Percentiles rank a stretch among this genome's conserved stretches.
phyloP scores from a whole-genome alignment of 2,888 invertebrate genomes.

The Tricholauxania praeusta region DNA sequence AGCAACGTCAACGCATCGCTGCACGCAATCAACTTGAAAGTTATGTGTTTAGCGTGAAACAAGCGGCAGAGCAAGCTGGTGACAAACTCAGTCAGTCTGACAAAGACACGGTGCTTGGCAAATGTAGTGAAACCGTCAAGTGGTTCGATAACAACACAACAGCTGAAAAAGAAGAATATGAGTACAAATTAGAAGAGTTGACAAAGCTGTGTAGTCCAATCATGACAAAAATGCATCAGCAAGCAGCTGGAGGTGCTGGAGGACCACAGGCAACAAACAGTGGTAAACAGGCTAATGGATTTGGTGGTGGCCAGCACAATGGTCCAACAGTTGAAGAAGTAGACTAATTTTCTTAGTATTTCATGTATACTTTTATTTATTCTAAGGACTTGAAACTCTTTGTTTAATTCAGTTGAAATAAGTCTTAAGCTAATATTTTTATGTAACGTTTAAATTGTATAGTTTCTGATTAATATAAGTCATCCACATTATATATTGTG shows the following conservation, averaged over 20 bases:
- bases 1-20: constrained; percentile 77
- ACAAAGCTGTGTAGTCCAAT: constrained; percentile 66
- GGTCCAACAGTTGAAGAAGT: constrained; percentile 64
- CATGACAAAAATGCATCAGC: constrained; percentile 69
- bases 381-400: neutral
- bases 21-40: constrained; percentile 80
- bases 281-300: constrained; percentile 73
- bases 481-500: neutral
- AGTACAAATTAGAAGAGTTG: constrained; percentile 68
- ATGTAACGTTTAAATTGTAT: neutral
- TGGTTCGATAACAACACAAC: constrained; percentile 84
- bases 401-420: neutral
- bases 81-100: constrained; percentile 75
- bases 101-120: constrained; percentile 75
- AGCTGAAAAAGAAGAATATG: constrained; percentile 82
- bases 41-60: constrained; percentile 78
- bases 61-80: constrained; percentile 77
- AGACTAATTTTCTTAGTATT: constrained; percentile 62
- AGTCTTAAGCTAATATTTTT: neutral
- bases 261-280: constrained; percentile 73
- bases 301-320: constrained; percentile 72
- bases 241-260: constrained; percentile 71
- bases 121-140: constrained; percentile 75
- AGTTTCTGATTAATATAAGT: neutral
- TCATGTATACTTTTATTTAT: neutral